A percentile compares a stretch with the other conserved stretches of the same genome.
Evolutionary conservation across 1,140 invertebrate species (phyloP).

Genomic region (Heliconius himera): DNA sequence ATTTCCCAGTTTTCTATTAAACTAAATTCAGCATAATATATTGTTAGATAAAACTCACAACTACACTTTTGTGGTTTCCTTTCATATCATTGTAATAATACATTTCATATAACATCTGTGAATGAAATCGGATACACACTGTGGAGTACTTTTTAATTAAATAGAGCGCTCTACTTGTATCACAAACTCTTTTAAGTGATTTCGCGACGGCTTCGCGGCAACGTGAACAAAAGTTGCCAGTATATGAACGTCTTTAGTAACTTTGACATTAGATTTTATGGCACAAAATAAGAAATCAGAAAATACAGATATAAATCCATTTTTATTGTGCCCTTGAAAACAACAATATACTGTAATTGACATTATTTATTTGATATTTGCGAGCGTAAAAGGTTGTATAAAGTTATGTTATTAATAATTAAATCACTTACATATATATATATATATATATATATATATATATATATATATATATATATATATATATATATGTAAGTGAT

Average conservation of each 20-base stretch:
- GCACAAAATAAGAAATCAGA: not conserved
- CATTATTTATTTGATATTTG: no score
- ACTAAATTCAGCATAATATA: not conserved
- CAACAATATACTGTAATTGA: not conserved
- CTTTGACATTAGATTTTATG: not conserved
- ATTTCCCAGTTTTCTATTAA: not conserved
- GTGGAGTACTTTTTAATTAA: slow-evolving; percentile 28
- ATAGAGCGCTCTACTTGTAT: slow-evolving; percentile 14
- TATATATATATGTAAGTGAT: no score
- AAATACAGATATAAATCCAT: not conserved
- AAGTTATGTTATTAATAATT: no score
- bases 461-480: no score
- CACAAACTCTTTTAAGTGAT: slow-evolving; percentile 25
- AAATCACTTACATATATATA: no score
- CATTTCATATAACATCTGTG: slow-evolving; percentile 1
- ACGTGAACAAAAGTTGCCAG: slow-evolving; percentile 5
- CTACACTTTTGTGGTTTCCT: not conserved
- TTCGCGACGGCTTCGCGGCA: slow-evolving; percentile 3
- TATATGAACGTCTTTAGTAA: not conserved
- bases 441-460: no score
- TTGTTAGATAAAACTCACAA: not conserved
- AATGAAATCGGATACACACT: slow-evolving; percentile 20
- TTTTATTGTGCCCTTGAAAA: not conserved
- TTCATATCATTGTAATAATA: not conserved
- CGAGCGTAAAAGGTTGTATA: no score